Base-by-base conservation (phyloP, 2,797 vertebrate genomes). In the Acanthis flammea region DNA sequence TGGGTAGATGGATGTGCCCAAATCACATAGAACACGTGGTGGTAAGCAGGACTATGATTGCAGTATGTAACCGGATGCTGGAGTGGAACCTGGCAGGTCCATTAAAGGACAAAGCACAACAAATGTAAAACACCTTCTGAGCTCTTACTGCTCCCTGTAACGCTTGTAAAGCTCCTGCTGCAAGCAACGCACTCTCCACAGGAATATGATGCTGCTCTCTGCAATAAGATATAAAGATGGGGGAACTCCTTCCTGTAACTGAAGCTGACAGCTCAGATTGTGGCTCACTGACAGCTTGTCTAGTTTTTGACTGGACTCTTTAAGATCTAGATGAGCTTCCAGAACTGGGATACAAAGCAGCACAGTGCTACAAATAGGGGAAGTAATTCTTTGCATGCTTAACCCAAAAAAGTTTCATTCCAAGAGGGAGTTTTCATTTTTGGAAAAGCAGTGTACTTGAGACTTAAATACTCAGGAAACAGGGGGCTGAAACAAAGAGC, bases 1-100 rank as follows among this genome's bases (percentile, higher is more conserved):
- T 99, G 88, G 99, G 99, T 88, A 98, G 99, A 97, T 99, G 99
- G 99, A 99, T 99, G 99, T 99, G 99, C 96, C 99, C 99, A 47
- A 99, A 99, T 97, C 99, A 99, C 85, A 99, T 99, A 25, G 99
- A 99, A 96, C 99, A 99, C 74, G 97, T 99, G 95, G 98, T 98
- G 98, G 99, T 99, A 98, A 98, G 99, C 80, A 93, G 84, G 78
- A 47, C 62, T 84, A 35, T 86, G 94, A 90, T 95, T 90, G 86
- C 91, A 88, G 86, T 94, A 50, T 90, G 92, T 90, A 90, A 94
- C 95, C 12, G n/a, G 82, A 86, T 96, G 87, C 91, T 94, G 95
- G 91, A 92, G 79, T 92, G 92, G 92, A 94, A 92, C 82, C 85
- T 94, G 88, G 83, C 92, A 94, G 94, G 92, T 95, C 94, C 77